Evolutionary conservation across 35 echinoderm and acorn worm genomes (phyloP), one percentile per base, ranked within the genome.

Genomic region (Apostichopus californicus): DNA sequence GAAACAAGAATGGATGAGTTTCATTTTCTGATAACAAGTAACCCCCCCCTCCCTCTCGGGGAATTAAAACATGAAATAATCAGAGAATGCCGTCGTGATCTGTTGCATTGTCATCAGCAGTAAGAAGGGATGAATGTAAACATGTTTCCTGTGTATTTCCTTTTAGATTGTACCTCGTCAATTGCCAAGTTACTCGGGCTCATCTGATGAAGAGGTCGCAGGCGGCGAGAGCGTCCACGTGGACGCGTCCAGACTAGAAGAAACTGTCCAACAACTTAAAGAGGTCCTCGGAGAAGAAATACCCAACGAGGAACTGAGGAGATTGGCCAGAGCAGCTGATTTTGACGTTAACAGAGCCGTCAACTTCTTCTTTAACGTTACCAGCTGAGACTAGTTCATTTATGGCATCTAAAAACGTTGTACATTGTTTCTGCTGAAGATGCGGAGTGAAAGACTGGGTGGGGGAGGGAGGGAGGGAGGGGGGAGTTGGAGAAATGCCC

Each of bases 341-440:
- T 96, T 86, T 81, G 93, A 96, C 64, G 93, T 96, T 12, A 96
- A 96, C 71, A 96, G 93, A 55, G 95, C 95, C 6, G 25, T 92
- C 53, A 96, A 96, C 72, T 94, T 92, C 72, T 92, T 92, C 77
- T 92, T 94, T 24, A 91, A 77, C 24, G 22, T 75, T 14, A 18
- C 77, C 58, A 57, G 15, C 24, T 17, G 46, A 53, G 7, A 9
- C 80, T 78, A 17, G 8, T 22, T 78, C 77, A 46, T 46, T 46
- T 46, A 46, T 46, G 34, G 34, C 34, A 46, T 46, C 34, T 46
- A 3, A 46, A 46, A 46, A 46, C 34, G 0, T 46, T 46, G 34
- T 14, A 68, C 64, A 11, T 68, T 68, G 64, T 9, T n/a, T 3
- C 10, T 17, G 64, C 64, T 8, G 64, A 55, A 11, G 80, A 18